Evolutionary conservation across 2,797 vertebrate species (phyloP).

Genomic region (Acipenser transmontanus): DNA sequence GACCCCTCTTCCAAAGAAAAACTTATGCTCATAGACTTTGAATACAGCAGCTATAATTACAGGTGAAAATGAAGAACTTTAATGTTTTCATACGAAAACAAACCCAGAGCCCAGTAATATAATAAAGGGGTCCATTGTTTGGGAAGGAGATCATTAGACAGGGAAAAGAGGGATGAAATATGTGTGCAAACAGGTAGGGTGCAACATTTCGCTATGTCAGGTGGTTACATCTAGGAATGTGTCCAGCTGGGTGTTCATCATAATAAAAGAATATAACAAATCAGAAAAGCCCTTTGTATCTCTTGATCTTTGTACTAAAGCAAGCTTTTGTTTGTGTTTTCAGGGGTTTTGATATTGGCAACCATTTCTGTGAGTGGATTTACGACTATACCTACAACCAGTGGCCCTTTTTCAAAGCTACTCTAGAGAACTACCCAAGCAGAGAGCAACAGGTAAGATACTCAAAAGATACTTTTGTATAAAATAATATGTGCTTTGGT

Average conservation of each 20-base stretch:
- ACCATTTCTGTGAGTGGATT: constrained; percentile 93
- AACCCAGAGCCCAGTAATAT: too few species aligned
- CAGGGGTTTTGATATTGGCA: constrained; percentile 90
- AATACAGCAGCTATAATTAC: constrained; percentile 97
- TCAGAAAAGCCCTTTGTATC: too few species aligned
- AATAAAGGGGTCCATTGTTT: too few species aligned
- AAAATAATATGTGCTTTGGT: too few species aligned
- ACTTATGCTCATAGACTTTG: constrained; percentile 94
- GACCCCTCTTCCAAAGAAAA: constrained; percentile 42
- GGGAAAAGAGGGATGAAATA: too few species aligned
- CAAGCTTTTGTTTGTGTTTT: neutral
- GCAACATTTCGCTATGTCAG: too few species aligned
- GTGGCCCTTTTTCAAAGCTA: constrained; percentile 85
- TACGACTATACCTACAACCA: constrained; percentile 79
- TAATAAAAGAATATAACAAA: too few species aligned
- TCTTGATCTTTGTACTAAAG: neutral
- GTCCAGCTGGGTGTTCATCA: too few species aligned
- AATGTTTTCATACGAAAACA: too few species aligned
- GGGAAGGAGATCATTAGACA: too few species aligned
- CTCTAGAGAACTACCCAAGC: constrained; percentile 71
- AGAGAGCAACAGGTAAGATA: constrained; percentile 73
- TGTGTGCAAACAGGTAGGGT: too few species aligned
- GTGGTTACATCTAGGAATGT: too few species aligned
- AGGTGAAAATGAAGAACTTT: constrained; percentile 49
- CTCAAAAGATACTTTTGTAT: neutral